Evolutionary conservation across 2,113 vertebrate species (phyloP), one percentile per base, ranked within the genome.

Genomic region (Fregata magnificens): DNA sequence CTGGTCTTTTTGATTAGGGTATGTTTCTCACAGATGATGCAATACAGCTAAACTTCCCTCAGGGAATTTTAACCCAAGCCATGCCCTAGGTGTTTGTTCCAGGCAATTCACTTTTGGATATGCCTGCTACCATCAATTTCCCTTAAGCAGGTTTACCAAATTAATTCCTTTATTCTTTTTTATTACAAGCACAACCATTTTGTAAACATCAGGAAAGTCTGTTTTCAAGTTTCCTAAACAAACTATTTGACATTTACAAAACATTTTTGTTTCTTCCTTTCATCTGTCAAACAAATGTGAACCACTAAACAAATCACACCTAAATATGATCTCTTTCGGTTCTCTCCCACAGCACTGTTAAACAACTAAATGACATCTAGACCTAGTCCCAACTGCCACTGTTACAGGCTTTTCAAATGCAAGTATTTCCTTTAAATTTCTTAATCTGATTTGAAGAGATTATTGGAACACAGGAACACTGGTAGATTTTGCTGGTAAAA

Each of bases 211-310:
- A 53, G 36, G 25, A 21, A 92, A 92, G 34, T 42, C 19, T 20
- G 50, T 42, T 36, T 32, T 53, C 38, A 86, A 86, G 56, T 81
- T 91, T 84, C 87, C 65, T 34, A 86, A 94, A 93, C 86, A 91
- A 91, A 67, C 52, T 42, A 45, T 32, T 0, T 9, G 34, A 42
- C 32, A 26, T 44, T 61, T 73, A 50, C 53, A 70, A 85, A 95
- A 80, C 40, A 32, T 66, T 86, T 65, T 58, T 92, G 49, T 88
- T 92, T 73, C 67, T 95, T 95, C 85, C 58, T 85, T 71, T 90
- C 58, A 40, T 59, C 38, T 92, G 82, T 69, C 62, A 72, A 90
- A 90, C 47, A 87, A 70, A 91, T 13, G 47, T 32, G 47, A 67
- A 38, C 49, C 56, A 14, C 8, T 38, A 85, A 82, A 82, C 7